Base-by-base conservation (phyloP, 2,797 vertebrate genomes). In the Odontamblyopus lacepedii region DNA sequence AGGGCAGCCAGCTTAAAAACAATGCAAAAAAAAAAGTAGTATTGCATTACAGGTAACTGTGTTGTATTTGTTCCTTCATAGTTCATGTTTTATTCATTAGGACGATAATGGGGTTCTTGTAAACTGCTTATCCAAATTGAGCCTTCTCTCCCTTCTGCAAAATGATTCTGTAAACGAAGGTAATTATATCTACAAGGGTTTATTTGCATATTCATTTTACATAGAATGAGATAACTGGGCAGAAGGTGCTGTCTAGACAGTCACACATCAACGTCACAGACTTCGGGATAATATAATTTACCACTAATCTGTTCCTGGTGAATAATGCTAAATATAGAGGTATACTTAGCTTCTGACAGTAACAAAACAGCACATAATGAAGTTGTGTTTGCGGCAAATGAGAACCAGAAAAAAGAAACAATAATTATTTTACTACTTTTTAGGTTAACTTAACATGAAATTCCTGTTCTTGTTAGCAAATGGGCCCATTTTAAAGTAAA, bases 61-160 rank as follows among this genome's bases (percentile, higher is more conserved):
- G 61, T 38, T 11, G 2, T 30, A 67, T 70, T 73, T 78, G 60
- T 73, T 85, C 73, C 78, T 81, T 82, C 29, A 67, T 79, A 19
- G 67, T 70, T 75, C 61, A 76, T 75, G 57, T 32, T 77, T 83
- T 81, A 78, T 75, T 83, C 69, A 75, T 80, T 69, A 6, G 9
- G 9, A 56, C 5, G 18, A 13, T 70, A 72, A 16, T 60, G 30
- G 72, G 41, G 48, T 80, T 82, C 9, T 32, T 70, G 63, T 55
- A 64, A 81, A 76, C 35, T 78, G 59, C 29, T 77, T 44, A 77
- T 70, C 51, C 1, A 8, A 55, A 67, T 78, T 23, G 35, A 77
- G 50, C 72, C 60, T 71, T 72, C n/a, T 38, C 76, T 30, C 63
- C n/a, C 12, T 69, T 56, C 48, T 50, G 61, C 71, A 67, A 38